phyloP scores from a whole-genome alignment of 2,797 vertebrate species.

The Vespertilio murinus region DNA sequence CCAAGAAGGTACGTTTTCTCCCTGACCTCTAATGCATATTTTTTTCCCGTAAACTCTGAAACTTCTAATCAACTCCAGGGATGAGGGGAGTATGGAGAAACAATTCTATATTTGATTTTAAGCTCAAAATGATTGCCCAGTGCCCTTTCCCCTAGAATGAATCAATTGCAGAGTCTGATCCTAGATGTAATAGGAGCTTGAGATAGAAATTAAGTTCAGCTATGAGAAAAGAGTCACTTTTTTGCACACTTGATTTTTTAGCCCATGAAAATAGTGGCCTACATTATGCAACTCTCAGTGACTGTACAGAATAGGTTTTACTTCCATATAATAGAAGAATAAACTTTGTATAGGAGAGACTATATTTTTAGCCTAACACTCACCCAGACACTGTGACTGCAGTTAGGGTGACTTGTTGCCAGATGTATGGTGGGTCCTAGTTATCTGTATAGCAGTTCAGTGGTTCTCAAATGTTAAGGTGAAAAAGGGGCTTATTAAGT shows the following conservation, averaged over 20 bases:
- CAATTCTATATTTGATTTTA: neutral
- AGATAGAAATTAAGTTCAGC: neutral
- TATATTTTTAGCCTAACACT: neutral
- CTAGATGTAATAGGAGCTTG: neutral
- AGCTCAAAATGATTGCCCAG: neutral
- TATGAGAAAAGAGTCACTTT: conserved; percentile 21
- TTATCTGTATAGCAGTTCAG: neutral
- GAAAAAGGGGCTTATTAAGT: neutral
- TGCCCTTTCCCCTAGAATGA: neutral
- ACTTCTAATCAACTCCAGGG: neutral
- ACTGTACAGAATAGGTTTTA: neutral
- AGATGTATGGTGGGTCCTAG: no score
- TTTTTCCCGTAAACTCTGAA: neutral
- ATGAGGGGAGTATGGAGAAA: neutral
- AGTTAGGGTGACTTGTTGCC: neutral
- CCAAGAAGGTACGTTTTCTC: neutral
- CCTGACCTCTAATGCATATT: neutral
- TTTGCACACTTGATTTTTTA: neutral
- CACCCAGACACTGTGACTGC: neutral
- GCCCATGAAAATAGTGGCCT: neutral
- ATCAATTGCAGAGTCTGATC: neutral
- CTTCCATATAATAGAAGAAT: neutral
- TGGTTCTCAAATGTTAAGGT: neutral
- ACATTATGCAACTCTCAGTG: neutral
- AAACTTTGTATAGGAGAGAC: neutral